These are phyloP conservation scores for Ranitomeya imitator DNA, from an alignment of 2,113 vertebrate species.

Conservation along the genomic window DNA sequence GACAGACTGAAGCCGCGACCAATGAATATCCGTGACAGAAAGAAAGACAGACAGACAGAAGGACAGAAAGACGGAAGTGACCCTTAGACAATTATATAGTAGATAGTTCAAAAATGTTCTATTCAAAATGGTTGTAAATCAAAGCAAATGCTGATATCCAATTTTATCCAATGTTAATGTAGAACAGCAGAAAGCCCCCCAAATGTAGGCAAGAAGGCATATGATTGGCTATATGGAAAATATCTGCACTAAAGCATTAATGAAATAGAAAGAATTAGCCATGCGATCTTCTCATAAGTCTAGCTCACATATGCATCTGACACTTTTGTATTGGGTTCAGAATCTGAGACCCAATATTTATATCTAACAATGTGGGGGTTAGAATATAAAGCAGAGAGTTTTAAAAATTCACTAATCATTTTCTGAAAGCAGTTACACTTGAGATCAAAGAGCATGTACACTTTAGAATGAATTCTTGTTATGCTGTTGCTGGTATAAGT, in stretches of 20 bases:
- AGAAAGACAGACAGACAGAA: too few species aligned
- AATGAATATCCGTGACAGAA: too few species aligned
- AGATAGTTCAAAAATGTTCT: not conserved
- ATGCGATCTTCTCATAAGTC: not conserved
- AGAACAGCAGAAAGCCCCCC: too few species aligned
- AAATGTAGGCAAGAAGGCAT: too few species aligned
- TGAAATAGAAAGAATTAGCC: not conserved
- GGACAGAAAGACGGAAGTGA: too few species aligned
- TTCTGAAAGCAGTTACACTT: not conserved
- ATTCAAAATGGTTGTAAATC: not conserved
- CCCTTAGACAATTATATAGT: too few species aligned
- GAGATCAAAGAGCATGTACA: not conserved
- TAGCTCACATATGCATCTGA: not conserved
- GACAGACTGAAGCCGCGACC: too few species aligned
- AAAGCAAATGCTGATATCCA: not conserved
- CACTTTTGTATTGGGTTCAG: not conserved
- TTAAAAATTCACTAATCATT: not conserved
- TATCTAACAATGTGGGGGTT: not conserved
- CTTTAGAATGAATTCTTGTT: not conserved
- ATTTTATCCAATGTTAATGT: too few species aligned
- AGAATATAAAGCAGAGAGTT: not conserved
- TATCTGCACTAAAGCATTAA: not conserved
- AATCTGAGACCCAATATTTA: not conserved
- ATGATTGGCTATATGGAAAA: not conserved
- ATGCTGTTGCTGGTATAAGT: not conserved